Percentiles rank a stretch among this genome's conserved stretches.
Evolutionary conservation across 2,888 invertebrate species (phyloP).

Genomic region (Luperina nickerlii): DNA sequence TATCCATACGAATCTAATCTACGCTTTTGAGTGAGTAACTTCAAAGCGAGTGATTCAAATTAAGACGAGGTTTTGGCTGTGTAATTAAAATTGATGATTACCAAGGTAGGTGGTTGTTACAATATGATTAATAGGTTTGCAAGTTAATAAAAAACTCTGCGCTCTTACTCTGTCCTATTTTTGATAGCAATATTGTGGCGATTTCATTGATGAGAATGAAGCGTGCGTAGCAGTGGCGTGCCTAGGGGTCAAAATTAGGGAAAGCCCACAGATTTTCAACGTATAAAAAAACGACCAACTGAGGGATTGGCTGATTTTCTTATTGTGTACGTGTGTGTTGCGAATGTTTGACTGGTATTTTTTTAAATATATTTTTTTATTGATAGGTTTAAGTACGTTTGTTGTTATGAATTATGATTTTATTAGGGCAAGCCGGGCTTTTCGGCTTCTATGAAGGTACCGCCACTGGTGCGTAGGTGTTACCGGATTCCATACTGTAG

Average conservation of each 20-base stretch:
- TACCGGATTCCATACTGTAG: slow-evolving; percentile 21
- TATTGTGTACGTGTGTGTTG: too few species aligned
- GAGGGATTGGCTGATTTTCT: too few species aligned
- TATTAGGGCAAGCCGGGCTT: too few species aligned
- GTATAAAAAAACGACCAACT: too few species aligned
- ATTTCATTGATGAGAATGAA: slow-evolving; percentile 16
- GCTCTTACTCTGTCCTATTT: not conserved
- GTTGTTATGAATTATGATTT: too few species aligned
- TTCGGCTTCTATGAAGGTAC: too few species aligned
- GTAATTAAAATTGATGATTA: slow-evolving; percentile 5
- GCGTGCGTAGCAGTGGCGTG: too few species aligned
- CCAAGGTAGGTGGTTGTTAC: not conserved
- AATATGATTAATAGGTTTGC: not conserved
- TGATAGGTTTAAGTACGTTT: too few species aligned
- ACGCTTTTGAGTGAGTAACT: slow-evolving; percentile 1
- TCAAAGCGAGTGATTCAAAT: slow-evolving; percentile 4
- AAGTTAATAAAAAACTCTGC: not conserved
- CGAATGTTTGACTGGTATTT: too few species aligned
- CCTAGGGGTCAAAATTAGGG: too few species aligned
- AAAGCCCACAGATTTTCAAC: too few species aligned
- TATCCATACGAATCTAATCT: slow-evolving; percentile 2
- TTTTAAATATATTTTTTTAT: too few species aligned
- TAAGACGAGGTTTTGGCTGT: not conserved
- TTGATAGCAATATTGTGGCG: not conserved
- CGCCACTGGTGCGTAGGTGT: slow-evolving; percentile 44